Conservation (phyloP, 2,113 vertebrate genomes). For the Anoura caudifer region DNA sequence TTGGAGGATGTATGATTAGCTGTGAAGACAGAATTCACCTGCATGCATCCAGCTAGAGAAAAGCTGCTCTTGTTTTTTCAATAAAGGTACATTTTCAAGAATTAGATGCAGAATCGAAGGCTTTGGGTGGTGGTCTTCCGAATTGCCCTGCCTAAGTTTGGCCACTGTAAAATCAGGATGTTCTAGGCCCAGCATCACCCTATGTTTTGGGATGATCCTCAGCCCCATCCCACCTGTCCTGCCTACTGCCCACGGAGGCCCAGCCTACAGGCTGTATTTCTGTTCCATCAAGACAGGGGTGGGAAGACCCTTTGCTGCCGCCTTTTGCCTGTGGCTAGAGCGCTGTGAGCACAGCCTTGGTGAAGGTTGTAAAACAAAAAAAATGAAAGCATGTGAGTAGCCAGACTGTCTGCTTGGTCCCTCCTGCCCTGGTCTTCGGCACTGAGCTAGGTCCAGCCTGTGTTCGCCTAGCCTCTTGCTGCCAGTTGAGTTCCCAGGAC, state of each 20-base stretch:
- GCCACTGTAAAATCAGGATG: background rate
- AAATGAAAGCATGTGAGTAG: background rate
- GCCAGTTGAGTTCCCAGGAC: conserved; percentile 53
- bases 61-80: background rate
- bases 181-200: background rate
- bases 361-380: background rate
- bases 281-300: background rate
- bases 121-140: background rate
- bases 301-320: background rate
- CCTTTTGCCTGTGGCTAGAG: background rate
- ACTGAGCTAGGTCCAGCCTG: background rate
- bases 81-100: background rate
- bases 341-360: background rate
- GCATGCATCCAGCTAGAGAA: background rate
- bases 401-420: conserved; percentile 25
- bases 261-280: background rate
- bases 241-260: background rate
- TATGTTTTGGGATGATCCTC: background rate
- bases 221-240: background rate
- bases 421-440: conserved; percentile 48
- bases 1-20: background rate
- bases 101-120: background rate
- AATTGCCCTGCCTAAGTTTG: background rate
- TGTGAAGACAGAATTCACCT: background rate
- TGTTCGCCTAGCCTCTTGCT: conserved; percentile 19